These are phyloP conservation scores for Nanorana parkeri DNA, from an alignment of 2,113 vertebrate genomes.

Conservation along the genomic window DNA sequence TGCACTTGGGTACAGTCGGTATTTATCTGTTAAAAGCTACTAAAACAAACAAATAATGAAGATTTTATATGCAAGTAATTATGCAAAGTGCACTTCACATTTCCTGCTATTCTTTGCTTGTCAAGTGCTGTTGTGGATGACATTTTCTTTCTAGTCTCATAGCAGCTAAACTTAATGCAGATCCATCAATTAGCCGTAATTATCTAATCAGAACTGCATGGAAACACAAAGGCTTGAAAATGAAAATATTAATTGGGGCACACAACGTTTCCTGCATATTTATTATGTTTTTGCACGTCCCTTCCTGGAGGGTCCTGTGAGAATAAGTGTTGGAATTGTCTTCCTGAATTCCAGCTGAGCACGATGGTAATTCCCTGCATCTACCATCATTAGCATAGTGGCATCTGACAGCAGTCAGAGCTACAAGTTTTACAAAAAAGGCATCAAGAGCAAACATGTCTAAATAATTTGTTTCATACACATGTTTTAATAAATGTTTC, in stretches of 20 bases:
- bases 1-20: too few species aligned
- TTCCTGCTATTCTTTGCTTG: not conserved
- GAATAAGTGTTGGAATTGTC: constrained; percentile 12
- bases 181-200: constrained; percentile 47
- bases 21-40: too few species aligned
- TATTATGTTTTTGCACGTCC: constrained; percentile 33
- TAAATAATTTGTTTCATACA: too few species aligned
- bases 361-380: constrained; percentile 11
- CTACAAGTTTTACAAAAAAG: too few species aligned
- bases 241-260: constrained; percentile 47
- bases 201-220: constrained; percentile 42
- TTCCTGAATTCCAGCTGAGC: constrained; percentile 29
- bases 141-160: constrained; percentile 22
- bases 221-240: constrained; percentile 38
- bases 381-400: constrained; percentile 7
- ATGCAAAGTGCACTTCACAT: constrained; percentile 16
- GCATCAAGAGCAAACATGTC: too few species aligned
- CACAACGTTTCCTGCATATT: constrained; percentile 37
- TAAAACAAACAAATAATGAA: not conserved
- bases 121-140: constrained; percentile 5
- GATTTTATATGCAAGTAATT: not conserved
- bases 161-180: constrained; percentile 28
- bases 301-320: constrained; percentile 19
- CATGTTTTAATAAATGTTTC: too few species aligned
- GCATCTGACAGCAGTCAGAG: not conserved